Evolutionary conservation across 2,113 vertebrate species (phyloP).

Genomic region (Cairina moschata): DNA sequence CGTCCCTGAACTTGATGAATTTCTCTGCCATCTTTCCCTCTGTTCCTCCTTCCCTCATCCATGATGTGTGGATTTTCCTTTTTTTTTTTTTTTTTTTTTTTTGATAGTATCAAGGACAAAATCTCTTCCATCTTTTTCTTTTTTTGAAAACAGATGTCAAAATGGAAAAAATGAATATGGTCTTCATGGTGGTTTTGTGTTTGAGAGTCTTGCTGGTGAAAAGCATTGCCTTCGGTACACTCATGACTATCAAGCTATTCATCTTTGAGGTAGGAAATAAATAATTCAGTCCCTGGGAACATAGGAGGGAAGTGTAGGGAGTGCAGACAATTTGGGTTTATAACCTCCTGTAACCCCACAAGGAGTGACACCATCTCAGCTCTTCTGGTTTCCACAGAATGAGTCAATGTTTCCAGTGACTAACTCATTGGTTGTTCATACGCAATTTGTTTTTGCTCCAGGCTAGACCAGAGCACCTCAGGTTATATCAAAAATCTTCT

Average conservation of each 20-base stretch:
- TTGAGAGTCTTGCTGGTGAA: constrained; percentile 85
- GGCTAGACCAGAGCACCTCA: background rate
- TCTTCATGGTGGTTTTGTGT: constrained; percentile 72
- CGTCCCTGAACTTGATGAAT: background rate
- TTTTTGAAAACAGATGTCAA: background rate
- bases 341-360: background rate
- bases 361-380: background rate
- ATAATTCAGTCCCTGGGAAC: background rate
- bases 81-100: background rate
- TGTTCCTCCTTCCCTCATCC: background rate
- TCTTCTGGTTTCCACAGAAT: background rate
- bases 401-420: background rate
- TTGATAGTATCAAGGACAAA: background rate
- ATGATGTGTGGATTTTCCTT: background rate
- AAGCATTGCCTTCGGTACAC: constrained; percentile 78
- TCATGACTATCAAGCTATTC: constrained; percentile 75
- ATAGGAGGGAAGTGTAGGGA: background rate
- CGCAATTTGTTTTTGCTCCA: background rate
- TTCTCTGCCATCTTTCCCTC: background rate
- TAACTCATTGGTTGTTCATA: no score
- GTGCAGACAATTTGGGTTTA: background rate
- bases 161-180: constrained; percentile 63
- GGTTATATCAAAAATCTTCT: background rate
- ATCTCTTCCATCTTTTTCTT: background rate
- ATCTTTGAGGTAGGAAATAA: constrained; percentile 60